phyloP scores from a whole-genome alignment of 2,113 vertebrate species.

The Marmota flaviventris region DNA sequence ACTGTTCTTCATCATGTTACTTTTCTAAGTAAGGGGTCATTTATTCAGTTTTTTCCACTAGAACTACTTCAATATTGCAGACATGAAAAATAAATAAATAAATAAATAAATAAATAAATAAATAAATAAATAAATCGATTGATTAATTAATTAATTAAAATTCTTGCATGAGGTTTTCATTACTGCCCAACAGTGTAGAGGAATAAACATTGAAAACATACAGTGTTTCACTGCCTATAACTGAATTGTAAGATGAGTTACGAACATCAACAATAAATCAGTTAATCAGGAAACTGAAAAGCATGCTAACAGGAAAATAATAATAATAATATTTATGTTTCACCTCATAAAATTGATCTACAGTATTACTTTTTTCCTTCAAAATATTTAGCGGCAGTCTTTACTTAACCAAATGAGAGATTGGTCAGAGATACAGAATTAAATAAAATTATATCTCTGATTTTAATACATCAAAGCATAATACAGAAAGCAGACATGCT shows the following conservation, averaged over 20 bases:
- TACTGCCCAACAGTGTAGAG: neutral
- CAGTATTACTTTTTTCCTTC: neutral
- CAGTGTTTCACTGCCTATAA: neutral
- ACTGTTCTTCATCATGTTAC: neutral
- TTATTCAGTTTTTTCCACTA: neutral
- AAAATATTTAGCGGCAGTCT: neutral
- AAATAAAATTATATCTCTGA: neutral
- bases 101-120: neutral
- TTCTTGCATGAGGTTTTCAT: neutral
- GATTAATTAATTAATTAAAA: neutral
- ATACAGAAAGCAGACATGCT: neutral
- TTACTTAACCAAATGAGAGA: neutral
- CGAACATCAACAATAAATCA: neutral
- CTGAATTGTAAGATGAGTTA: constrained; percentile 15
- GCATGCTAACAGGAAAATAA: neutral
- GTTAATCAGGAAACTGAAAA: neutral
- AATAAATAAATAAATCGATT: neutral
- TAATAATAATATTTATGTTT: neutral
- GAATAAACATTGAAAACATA: neutral
- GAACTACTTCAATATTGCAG: neutral
- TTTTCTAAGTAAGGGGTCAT: neutral
- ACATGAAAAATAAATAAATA: neutral
- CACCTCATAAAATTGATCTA: neutral
- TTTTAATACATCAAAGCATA: neutral
- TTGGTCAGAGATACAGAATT: neutral